A percentile compares a stretch with the other conserved stretches of the same genome.
Evolutionary conservation across 2,113 vertebrate species (phyloP).

Genomic region (Shinisaurus crocodilurus): DNA sequence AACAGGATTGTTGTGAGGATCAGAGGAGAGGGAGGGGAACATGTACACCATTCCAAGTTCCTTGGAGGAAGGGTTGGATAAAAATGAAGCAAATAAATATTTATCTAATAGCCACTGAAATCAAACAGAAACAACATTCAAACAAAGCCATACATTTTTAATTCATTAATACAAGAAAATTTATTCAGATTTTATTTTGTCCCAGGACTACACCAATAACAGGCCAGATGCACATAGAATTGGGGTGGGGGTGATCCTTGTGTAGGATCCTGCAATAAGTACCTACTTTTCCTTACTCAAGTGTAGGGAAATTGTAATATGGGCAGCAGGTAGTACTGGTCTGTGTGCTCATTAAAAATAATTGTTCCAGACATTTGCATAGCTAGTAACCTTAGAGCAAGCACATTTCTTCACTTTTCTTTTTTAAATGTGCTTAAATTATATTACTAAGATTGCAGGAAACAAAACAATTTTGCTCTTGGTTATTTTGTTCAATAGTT

Average conservation of each 20-base stretch:
- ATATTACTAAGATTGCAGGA: neutral
- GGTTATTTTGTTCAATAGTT: neutral
- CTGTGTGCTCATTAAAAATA: neutral
- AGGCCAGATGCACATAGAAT: neutral
- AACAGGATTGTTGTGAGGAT: neutral
- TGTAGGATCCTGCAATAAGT: neutral
- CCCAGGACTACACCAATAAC: neutral
- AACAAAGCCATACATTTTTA: neutral
- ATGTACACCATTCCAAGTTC: neutral
- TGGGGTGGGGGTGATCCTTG: neutral
- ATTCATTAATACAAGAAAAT: neutral
- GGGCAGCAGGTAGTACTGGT: neutral
- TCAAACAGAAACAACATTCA: neutral
- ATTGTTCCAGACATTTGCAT: neutral
- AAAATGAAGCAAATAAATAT: neutral
- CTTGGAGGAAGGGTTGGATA: neutral
- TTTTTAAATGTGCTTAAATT: neutral
- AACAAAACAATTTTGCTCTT: constrained; percentile 2
- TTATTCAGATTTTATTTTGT: neutral
- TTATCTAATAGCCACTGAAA: neutral
- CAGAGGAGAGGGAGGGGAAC: neutral
- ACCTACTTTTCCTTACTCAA: neutral
- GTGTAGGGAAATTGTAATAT: neutral
- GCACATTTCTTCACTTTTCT: neutral
- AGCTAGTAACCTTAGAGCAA: neutral